Percentiles rank a stretch among this genome's conserved stretches.
These are phyloP conservation scores for Diadromus collaris DNA, from an alignment of 2,888 invertebrate genomes.

Conservation along the genomic window DNA sequence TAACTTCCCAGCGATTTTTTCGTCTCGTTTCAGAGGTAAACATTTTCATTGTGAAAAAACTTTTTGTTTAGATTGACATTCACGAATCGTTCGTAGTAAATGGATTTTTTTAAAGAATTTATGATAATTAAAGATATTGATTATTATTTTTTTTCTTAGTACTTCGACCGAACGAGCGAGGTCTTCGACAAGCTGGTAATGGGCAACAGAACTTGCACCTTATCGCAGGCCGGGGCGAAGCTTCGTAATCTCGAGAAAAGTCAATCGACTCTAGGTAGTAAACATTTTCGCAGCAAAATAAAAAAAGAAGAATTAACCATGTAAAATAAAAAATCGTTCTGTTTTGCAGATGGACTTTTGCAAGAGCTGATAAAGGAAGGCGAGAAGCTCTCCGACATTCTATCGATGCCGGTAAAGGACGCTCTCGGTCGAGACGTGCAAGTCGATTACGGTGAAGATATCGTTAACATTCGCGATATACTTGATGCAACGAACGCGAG, in stretches of 20 bases:
- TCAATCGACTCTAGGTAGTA: constrained; percentile 83
- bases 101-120: not conserved
- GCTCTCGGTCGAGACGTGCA: constrained; percentile 87
- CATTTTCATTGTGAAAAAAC: not conserved
- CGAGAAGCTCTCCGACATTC: constrained; percentile 88
- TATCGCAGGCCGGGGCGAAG: constrained; percentile 82
- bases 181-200: constrained; percentile 86
- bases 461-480: constrained; percentile 87
- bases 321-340: not conserved
- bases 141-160: constrained; percentile 76
- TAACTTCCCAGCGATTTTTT: constrained; percentile 89
- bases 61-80: not conserved
- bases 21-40: constrained; percentile 86
- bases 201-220: constrained; percentile 83
- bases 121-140: not conserved
- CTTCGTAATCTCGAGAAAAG: constrained; percentile 83
- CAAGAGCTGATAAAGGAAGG: constrained; percentile 87
- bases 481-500: constrained; percentile 86
- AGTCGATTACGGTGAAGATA: constrained; percentile 87
- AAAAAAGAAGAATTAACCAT: not conserved
- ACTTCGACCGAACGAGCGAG: constrained; percentile 85
- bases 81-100: not conserved
- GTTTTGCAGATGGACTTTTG: constrained; percentile 84
- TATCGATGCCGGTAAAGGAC: constrained; percentile 90
- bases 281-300: not conserved